A percentile compares a stretch with the other conserved stretches of the same genome.
Conservation (phyloP, 2,888 invertebrate genomes). For the Glomeris marginata region DNA sequence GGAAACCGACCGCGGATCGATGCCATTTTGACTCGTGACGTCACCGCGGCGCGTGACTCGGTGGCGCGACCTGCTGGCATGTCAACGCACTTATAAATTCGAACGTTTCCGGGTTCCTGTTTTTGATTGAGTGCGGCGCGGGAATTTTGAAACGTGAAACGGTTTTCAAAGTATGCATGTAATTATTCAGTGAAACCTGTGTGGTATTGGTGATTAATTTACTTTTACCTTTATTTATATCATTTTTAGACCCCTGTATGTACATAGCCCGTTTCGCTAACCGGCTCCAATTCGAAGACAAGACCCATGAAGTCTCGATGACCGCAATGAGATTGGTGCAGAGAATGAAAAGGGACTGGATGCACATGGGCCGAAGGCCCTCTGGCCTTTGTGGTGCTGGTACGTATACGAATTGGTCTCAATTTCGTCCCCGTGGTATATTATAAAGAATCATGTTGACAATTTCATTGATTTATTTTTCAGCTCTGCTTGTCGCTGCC, state of each 20-base stretch:
- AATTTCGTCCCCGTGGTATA: background rate
- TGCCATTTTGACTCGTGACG: background rate
- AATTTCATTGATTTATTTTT: conserved; percentile 19
- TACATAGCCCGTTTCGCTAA: conserved; percentile 91
- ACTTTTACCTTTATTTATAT: no score
- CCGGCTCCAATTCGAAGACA: conserved; percentile 76
- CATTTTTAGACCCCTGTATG: conserved; percentile 70
- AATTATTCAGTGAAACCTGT: no score
- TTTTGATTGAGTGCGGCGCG: no score
- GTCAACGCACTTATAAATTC: background rate
- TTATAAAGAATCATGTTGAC: background rate
- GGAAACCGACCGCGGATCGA: background rate
- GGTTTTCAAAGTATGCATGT: no score
- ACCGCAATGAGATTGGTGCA: conserved; percentile 86
- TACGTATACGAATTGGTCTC: conserved; percentile 27
- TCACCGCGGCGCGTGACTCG: background rate
- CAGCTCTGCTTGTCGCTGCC: conserved; percentile 84
- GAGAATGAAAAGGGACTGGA: conserved; percentile 95
- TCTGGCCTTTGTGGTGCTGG: conserved; percentile 97
- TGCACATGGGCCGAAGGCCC: conserved; percentile 88
- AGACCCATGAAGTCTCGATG: conserved; percentile 87
- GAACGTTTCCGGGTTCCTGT: no score
- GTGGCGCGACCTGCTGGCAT: background rate
- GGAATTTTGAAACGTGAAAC: no score
- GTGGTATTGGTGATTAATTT: no score